Evolutionary conservation across 92 coral and sea anemone species (phyloP).

Genomic region (Siderastrea siderea): DNA sequence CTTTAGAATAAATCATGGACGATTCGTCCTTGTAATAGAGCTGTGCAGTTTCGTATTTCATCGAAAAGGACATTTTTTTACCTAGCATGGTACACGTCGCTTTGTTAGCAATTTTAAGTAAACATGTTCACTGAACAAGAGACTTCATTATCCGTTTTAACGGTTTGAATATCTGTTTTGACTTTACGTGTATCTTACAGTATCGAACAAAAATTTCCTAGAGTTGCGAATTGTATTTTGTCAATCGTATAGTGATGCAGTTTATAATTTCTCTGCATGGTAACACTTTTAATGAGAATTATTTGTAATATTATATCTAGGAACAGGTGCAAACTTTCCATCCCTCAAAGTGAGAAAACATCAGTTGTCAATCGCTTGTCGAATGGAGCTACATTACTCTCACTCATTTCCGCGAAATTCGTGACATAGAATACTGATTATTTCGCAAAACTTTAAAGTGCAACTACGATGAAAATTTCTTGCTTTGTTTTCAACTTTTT

Average conservation of each 20-base stretch:
- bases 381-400: too few relatives aligned
- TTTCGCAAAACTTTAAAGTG: too few relatives aligned
- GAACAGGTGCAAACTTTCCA: background rate
- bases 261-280: background rate
- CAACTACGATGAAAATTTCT: too few relatives aligned
- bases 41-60: background rate
- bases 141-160: background rate
- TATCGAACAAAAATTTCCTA: background rate
- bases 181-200: too few relatives aligned
- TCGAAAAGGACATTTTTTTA: background rate
- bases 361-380: too few relatives aligned
- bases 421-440: too few relatives aligned
- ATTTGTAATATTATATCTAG: background rate
- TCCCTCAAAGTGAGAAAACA: too few relatives aligned
- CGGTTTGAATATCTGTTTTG: background rate
- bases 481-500: too few relatives aligned
- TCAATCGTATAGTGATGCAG: background rate
- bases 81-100: background rate
- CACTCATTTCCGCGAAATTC: too few relatives aligned
- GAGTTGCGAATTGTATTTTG: background rate
- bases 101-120: slow-evolving; percentile 8
- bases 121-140: background rate
- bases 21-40: too few relatives aligned
- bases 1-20: background rate
- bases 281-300: background rate